These are phyloP conservation scores for Epirrhoe tristata DNA, from an alignment of 2,888 invertebrate genomes.

Conservation along the genomic window DNA sequence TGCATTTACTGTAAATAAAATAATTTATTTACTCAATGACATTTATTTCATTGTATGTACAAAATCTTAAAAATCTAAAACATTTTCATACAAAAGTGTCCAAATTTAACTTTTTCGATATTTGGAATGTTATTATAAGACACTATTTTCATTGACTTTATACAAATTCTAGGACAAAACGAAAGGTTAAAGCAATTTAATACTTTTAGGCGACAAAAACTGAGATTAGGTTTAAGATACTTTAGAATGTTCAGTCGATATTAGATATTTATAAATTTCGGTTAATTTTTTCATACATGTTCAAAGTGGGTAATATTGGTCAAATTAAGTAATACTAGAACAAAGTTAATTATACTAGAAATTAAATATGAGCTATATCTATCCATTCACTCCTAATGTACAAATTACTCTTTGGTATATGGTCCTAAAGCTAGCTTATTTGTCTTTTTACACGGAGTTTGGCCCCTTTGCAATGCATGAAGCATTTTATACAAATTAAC, in stretches of 20 bases:
- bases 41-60: conserved; percentile 85
- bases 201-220: conserved; percentile 54
- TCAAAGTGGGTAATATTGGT: conserved; percentile 40
- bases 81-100: conserved; percentile 83
- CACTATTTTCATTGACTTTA: conserved; percentile 80
- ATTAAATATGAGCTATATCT: conserved; percentile 76
- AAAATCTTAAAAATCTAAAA: conserved; percentile 83
- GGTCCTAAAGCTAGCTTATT: conserved; percentile 80
- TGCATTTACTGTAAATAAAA: conserved; percentile 45
- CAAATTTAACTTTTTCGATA: conserved; percentile 80
- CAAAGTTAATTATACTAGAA: conserved; percentile 75
- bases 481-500: conserved; percentile 3
- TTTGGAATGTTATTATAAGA: conserved; percentile 84
- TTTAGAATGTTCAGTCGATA: conserved; percentile 48
- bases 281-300: conserved; percentile 36
- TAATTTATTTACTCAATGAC: conserved; percentile 77
- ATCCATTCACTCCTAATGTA: conserved; percentile 77
- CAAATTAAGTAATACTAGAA: conserved; percentile 49
- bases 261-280: conserved; percentile 42
- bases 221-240: conserved; percentile 39
- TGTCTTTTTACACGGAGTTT: conserved; percentile 71
- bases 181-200: conserved; percentile 67
- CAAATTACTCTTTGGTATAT: conserved; percentile 84
- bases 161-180: conserved; percentile 69
- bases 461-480: conserved; percentile 65